Percentiles rank a stretch among this genome's conserved stretches.
Evolutionary conservation across 1,140 invertebrate species (phyloP).

Genomic region (Vanessa atalanta): DNA sequence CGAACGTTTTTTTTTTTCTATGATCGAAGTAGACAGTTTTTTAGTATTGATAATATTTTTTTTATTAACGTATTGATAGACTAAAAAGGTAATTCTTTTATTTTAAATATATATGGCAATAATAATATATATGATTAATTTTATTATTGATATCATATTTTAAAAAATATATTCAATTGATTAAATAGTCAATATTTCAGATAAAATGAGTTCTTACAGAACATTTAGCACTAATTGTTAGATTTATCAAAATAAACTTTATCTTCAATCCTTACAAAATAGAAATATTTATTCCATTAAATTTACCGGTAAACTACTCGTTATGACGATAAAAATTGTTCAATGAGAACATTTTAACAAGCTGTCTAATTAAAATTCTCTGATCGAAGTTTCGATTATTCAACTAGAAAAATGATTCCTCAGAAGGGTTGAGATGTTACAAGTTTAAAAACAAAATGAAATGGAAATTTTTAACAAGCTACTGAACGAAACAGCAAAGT

Average conservation of each 20-base stretch:
- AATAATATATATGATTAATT: no score
- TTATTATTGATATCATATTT: no score
- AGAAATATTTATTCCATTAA: not conserved
- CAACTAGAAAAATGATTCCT: slow-evolving; percentile 55
- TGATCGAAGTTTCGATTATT: slow-evolving; percentile 47
- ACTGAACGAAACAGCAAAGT: slow-evolving; percentile 43
- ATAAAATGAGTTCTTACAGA: no score
- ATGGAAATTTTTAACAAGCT: slow-evolving; percentile 78
- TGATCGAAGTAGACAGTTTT: slow-evolving; percentile 61
- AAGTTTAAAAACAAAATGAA: slow-evolving; percentile 67
- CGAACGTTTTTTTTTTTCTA: slow-evolving; percentile 56
- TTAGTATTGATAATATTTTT: slow-evolving; percentile 19
- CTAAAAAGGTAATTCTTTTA: not conserved
- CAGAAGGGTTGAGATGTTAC: slow-evolving; percentile 61
- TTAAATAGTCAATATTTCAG: no score
- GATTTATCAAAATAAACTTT: not conserved
- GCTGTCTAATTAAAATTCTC: slow-evolving; percentile 65
- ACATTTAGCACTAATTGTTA: no score
- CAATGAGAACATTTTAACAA: slow-evolving; percentile 72
- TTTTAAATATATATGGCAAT: not conserved
- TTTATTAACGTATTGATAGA: not conserved
- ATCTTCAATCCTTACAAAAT: not conserved
- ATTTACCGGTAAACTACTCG: slow-evolving; percentile 7
- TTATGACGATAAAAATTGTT: slow-evolving; percentile 49
- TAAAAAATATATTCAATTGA: no score